Base-by-base conservation (phyloP, 2,113 vertebrate genomes). In the Elaphurus davidianus region DNA sequence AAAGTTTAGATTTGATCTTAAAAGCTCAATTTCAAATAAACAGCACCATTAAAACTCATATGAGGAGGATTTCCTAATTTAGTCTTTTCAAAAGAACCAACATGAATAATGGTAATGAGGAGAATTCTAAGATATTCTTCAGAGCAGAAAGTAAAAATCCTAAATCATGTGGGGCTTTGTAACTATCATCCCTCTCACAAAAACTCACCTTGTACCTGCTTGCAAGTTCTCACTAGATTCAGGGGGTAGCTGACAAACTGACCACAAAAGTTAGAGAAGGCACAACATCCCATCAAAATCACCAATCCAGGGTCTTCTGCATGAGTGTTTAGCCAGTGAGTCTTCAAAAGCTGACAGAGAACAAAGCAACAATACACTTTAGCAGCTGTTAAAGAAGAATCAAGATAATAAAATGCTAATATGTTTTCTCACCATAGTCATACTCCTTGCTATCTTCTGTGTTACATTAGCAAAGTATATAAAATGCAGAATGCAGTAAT, bases 231-330 rank as follows among this genome's bases (percentile, higher is more conserved):
- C 92, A 99, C 97, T 6, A 99, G 99, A 62, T 99, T 99, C 0
- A 99, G 99, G 10, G 99, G 99, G 97, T 99, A 99, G 96, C 99
- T 99, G 96, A 99, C 99, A 74, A 99, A 97, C 98, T 99, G 99
- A 50, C 99, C 99, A 84, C 99, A 99, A 0, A 99, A 99, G 97
- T 99, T 99, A n/a, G 99, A 99, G 55, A 98, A 87, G 14, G 99
- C 99, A 62, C 99, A 99, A 67, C 99, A 99, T 57, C 99, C 99
- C 96, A 99, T 52, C 98, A 99, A 86, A 1, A 99, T 99, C 96
- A 99, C 84, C 64, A 99, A 97, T 16, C 99, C 99, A 1, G 99
- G 99, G 95, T 99, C 99, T n/a, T 98, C 99, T 27, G 99, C 98
- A 47, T 99, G 99, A 96, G 99, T 98, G 16, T 99, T 98, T 59